Percentiles rank a stretch among this genome's conserved stretches.
Evolutionary conservation across 2,888 invertebrate genomes (phyloP).

Genomic region (Calameuta pallipes): DNA sequence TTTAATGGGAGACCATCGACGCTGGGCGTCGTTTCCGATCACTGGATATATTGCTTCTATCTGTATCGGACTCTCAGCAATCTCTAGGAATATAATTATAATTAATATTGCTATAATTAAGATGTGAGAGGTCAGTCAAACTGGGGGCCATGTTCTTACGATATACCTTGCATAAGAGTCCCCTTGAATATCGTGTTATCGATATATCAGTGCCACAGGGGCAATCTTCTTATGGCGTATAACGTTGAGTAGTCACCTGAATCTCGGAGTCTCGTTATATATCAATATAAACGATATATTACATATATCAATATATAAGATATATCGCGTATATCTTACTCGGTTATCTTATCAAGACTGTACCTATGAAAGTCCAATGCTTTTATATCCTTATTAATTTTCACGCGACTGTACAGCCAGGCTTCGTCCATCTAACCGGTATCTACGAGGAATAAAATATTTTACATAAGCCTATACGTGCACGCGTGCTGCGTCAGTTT

Average conservation of each 20-base stretch:
- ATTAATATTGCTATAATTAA: neutral
- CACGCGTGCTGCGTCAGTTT: neutral
- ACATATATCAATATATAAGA: neutral
- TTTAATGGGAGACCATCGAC: neutral
- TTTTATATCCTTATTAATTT: neutral
- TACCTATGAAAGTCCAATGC: neutral
- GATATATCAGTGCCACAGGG: neutral
- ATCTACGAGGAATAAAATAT: neutral
- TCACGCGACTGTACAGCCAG: neutral
- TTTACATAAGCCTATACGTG: neutral
- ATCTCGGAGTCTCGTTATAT: neutral
- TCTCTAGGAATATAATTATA: neutral
- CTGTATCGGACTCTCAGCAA: neutral
- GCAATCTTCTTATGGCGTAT: neutral
- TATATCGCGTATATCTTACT: neutral
- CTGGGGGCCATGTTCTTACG: neutral
- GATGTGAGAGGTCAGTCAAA: neutral
- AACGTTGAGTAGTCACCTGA: neutral
- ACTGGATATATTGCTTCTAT: neutral
- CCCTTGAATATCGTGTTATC: neutral
- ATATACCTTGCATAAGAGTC: neutral
- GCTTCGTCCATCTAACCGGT: neutral
- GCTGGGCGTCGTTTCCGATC: neutral
- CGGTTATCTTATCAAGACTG: neutral
- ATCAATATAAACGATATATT: neutral